These are phyloP conservation scores for Cheilosia impressa DNA, from an alignment of 2,888 invertebrate species.

Conservation along the genomic window DNA sequence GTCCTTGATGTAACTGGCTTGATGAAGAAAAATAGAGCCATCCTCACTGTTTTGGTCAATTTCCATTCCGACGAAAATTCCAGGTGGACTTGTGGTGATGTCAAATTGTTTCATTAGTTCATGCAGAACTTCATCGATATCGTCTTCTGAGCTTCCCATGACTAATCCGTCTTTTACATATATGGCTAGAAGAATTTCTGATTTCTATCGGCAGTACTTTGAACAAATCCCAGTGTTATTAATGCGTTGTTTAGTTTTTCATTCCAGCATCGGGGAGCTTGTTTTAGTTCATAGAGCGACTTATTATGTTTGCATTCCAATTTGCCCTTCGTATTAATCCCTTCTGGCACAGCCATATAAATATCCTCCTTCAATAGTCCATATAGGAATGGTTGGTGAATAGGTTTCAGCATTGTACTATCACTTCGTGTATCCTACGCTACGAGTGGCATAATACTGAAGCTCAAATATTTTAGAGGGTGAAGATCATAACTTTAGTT, in stretches of 20 bases:
- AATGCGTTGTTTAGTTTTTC: background rate
- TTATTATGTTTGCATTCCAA: background rate
- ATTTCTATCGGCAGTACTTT: background rate
- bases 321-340: background rate
- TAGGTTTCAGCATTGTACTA: constrained; percentile 71
- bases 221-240: background rate
- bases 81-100: background rate
- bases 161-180: constrained; percentile 77
- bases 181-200: constrained; percentile 72
- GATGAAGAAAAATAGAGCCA: background rate
- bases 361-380: constrained; percentile 65
- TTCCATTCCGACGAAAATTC: background rate
- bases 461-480: too few species aligned
- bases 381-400: constrained; percentile 76
- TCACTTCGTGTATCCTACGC: too few species aligned
- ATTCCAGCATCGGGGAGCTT: constrained; percentile 68
- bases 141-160: background rate
- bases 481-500: too few species aligned
- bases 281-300: constrained; percentile 76
- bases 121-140: background rate
- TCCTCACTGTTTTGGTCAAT: background rate
- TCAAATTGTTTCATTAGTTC: background rate
- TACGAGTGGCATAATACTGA: too few species aligned
- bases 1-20: background rate
- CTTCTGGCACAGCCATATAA: background rate